Percentiles rank a stretch among this genome's conserved stretches.
Evolutionary conservation across 2,797 vertebrate genomes (phyloP).

Genomic region (Mastacembelus armatus): DNA sequence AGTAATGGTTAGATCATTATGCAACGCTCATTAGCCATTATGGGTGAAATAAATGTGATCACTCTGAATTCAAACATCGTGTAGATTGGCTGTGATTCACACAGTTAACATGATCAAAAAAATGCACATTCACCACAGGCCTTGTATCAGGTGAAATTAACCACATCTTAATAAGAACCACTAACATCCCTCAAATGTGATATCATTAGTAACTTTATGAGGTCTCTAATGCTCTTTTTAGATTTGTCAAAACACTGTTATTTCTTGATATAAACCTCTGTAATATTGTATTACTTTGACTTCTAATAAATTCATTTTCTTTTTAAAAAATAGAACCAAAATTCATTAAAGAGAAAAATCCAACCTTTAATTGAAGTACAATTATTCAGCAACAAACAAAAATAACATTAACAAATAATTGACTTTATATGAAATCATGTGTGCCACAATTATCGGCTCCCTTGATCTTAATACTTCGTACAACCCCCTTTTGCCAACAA

Average conservation of each 20-base stretch:
- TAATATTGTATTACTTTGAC: constrained; percentile 58
- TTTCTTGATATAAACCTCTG: constrained; percentile 42
- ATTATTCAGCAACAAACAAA: too few species aligned
- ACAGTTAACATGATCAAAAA: neutral
- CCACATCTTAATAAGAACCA: neutral
- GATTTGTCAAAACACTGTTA: constrained; percentile 38
- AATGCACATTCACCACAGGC: neutral
- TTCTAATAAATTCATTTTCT: too few species aligned
- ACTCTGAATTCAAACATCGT: constrained; percentile 18
- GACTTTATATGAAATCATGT: too few species aligned
- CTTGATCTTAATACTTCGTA: too few species aligned
- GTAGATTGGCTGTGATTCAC: neutral
- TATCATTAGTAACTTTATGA: neutral
- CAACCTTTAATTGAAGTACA: too few species aligned
- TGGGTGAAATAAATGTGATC: constrained; percentile 70
- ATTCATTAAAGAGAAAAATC: too few species aligned
- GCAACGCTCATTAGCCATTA: constrained; percentile 56
- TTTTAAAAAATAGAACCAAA: too few species aligned
- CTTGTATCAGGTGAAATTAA: neutral
- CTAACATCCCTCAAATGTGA: constrained; percentile 1
- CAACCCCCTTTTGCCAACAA: too few species aligned
- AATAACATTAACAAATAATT: too few species aligned
- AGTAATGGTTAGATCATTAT: constrained; percentile 22
- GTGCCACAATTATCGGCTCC: too few species aligned
- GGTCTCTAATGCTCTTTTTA: constrained; percentile 1